phyloP scores from a whole-genome alignment of 2,797 vertebrate genomes.

The Threskiornis aethiopicus region DNA sequence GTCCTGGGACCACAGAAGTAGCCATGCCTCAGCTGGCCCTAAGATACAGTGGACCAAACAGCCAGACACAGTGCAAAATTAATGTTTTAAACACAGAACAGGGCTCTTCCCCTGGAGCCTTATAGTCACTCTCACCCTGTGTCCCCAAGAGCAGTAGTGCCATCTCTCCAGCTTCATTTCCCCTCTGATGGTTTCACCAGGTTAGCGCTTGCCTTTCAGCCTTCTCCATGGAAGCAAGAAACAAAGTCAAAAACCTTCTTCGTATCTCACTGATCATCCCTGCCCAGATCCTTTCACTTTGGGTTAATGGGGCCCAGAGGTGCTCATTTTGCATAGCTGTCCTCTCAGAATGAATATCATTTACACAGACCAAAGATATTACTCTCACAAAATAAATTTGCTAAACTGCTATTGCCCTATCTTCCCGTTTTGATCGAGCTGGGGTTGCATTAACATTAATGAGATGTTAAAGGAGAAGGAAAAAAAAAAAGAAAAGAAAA shows the following conservation, averaged over 20 bases:
- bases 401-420: conserved; percentile 25
- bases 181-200: neutral
- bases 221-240: neutral
- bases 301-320: neutral
- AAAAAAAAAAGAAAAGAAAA: neutral
- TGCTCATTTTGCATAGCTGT: conserved; percentile 8
- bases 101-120: neutral
- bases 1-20: neutral
- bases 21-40: neutral
- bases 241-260: neutral
- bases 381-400: conserved; percentile 44
- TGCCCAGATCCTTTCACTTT: neutral
- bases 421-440: conserved; percentile 30
- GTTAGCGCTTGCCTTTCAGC: neutral
- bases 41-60: neutral
- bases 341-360: neutral
- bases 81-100: neutral
- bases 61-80: neutral
- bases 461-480: conserved; percentile 20
- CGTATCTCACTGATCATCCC: neutral
- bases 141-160: neutral
- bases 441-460: conserved; percentile 58
- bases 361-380: neutral
- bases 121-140: neutral
- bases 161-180: neutral